These are phyloP conservation scores for Orchesellides sinensis DNA, from an alignment of 2,888 invertebrate genomes.

Conservation along the genomic window DNA sequence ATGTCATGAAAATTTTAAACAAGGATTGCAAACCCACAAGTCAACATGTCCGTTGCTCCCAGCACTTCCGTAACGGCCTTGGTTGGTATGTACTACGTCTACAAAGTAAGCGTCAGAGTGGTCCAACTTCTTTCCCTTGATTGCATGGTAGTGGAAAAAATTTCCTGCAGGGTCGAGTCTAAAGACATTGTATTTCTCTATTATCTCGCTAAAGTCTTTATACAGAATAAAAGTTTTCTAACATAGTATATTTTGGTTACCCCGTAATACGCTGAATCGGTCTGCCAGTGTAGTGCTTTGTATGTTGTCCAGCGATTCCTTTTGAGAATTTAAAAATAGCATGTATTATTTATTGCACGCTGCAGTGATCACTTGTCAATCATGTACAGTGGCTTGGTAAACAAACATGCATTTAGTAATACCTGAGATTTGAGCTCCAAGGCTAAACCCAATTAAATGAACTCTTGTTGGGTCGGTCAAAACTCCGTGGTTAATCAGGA, in stretches of 20 bases:
- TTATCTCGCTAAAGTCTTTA: background rate
- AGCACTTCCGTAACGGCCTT: conserved; percentile 63
- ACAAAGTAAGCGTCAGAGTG: conserved; percentile 69
- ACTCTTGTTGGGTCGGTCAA: conserved; percentile 66
- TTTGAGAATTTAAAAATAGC: background rate
- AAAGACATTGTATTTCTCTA: too few species aligned
- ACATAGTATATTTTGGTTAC: background rate
- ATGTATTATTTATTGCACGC: background rate
- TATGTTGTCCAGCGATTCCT: conserved; percentile 66
- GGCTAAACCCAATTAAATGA: conserved; percentile 66
- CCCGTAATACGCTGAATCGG: conserved; percentile 68
- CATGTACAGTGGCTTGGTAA: too few species aligned
- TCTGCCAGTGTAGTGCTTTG: conserved; percentile 65
- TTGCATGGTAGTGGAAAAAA: conserved; percentile 60
- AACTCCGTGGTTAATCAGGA: conserved; percentile 68
- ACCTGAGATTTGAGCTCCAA: conserved; percentile 67
- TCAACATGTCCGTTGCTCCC: conserved; percentile 66
- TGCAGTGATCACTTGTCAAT: too few species aligned
- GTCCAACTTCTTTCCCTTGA: conserved; percentile 66
- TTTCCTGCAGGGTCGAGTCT: conserved; percentile 68
- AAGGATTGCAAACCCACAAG: conserved; percentile 46
- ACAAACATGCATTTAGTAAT: background rate
- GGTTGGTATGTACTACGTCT: conserved; percentile 65
- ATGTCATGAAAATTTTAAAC: too few species aligned
- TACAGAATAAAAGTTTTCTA: too few species aligned